These are phyloP conservation scores for Rousettus madagascariensis DNA, from an alignment of 2,797 vertebrate genomes.

Conservation along the genomic window DNA sequence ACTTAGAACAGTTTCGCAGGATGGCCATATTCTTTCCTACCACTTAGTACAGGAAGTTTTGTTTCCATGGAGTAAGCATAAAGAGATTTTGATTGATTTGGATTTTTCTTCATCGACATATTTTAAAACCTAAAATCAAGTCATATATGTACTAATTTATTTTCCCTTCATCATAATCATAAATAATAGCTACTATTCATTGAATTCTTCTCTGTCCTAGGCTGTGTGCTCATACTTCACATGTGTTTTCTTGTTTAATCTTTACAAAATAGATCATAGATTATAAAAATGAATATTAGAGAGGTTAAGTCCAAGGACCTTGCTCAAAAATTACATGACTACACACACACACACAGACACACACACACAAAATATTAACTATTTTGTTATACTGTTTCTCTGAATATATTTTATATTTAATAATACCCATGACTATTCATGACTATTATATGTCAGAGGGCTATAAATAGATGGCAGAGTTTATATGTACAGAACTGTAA, in stretches of 20 bases:
- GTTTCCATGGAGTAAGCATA: neutral
- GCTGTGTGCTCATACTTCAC: neutral
- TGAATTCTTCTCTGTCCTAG: neutral
- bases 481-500: neutral
- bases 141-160: neutral
- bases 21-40: neutral
- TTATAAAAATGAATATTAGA: constrained; percentile 18
- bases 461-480: neutral
- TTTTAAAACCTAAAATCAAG: constrained; percentile 10
- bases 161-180: neutral
- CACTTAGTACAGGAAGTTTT: neutral
- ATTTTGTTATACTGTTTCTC: neutral
- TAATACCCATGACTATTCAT: neutral
- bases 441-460: neutral
- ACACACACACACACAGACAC: neutral
- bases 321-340: neutral
- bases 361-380: neutral
- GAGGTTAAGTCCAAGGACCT: neutral
- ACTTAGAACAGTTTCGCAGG: neutral
- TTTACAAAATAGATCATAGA: neutral
- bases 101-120: neutral
- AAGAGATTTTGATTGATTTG: neutral
- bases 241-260: constrained; percentile 35
- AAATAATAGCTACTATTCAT: neutral
- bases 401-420: neutral